phyloP scores from a whole-genome alignment of 1,140 invertebrate genomes.

The Scylla paramamosain region DNA sequence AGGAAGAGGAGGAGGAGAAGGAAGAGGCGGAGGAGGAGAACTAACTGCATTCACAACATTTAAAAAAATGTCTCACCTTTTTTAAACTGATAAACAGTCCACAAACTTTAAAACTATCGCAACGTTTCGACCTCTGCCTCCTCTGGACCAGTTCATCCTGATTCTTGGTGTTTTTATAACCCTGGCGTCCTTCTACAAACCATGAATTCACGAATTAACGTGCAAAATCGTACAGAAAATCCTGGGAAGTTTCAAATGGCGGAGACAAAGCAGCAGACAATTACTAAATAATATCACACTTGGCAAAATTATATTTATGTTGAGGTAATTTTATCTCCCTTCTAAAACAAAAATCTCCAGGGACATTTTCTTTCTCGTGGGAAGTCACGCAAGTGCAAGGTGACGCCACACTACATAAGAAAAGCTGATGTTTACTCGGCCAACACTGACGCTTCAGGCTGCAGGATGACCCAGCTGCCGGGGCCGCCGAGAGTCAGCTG shows the following conservation, averaged over 20 bases:
- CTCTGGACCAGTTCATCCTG: neutral
- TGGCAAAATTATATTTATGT: neutral
- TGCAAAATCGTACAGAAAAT: neutral
- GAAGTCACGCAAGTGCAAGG: slow-evolving; percentile 1
- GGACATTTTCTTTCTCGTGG: slow-evolving; percentile 22
- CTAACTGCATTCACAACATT: no score
- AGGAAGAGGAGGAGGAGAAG: no score
- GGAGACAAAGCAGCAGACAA: neutral
- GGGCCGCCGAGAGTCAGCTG: neutral
- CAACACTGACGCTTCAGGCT: neutral
- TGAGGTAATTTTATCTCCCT: neutral
- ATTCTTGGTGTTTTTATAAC: neutral
- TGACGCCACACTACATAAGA: slow-evolving; percentile 21
- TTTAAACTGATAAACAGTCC: no score
- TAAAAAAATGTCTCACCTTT: no score
- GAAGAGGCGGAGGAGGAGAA: no score
- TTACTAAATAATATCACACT: neutral
- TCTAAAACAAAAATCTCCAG: neutral
- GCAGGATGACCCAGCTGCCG: slow-evolving; percentile 15
- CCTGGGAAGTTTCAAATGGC: neutral
- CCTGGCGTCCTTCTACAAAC: neutral
- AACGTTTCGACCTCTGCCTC: neutral
- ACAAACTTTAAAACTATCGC: neutral
- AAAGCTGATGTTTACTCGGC: slow-evolving; percentile 7
- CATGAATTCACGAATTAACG: neutral